Conservation (phyloP, 2,113 vertebrate species). For the Colius striatus region DNA sequence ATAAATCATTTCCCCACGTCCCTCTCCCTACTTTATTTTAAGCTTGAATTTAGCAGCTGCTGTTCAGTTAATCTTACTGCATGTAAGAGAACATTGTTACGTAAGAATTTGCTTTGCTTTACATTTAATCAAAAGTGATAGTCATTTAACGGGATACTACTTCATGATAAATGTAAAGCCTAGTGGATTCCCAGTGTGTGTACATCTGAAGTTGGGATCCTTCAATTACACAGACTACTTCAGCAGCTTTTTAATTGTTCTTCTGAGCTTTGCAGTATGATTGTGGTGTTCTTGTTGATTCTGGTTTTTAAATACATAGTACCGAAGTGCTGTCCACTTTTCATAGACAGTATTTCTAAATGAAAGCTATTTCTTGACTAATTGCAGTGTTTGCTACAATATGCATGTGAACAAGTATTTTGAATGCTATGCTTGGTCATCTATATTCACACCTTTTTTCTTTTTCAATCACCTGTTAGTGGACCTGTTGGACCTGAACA, state of each 20-base stretch:
- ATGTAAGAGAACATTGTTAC: not conserved
- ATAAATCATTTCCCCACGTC: not conserved
- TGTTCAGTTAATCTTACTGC: not conserved
- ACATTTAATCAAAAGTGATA: not conserved
- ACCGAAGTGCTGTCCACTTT: not conserved
- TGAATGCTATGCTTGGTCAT: not conserved
- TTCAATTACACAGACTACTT: not conserved
- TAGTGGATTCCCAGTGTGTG: not conserved
- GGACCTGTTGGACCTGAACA: constrained; percentile 92
- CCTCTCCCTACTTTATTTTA: not conserved
- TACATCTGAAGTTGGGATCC: not conserved
- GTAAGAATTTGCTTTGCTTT: not conserved
- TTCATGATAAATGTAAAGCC: not conserved
- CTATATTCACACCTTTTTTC: not conserved
- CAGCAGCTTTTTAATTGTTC: not conserved
- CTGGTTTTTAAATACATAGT: not conserved
- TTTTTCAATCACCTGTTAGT: constrained; percentile 73
- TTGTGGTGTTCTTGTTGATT: not conserved
- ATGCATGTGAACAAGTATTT: not conserved
- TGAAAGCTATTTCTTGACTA: not conserved
- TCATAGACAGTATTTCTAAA: not conserved
- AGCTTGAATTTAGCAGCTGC: not conserved
- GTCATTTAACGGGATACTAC: not conserved
- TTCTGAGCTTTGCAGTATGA: not conserved
- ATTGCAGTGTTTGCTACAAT: not conserved